Percentiles rank a stretch among this genome's conserved stretches.
Evolutionary conservation across 2,797 vertebrate genomes (phyloP).

Genomic region (Aulostomus chinensis): DNA sequence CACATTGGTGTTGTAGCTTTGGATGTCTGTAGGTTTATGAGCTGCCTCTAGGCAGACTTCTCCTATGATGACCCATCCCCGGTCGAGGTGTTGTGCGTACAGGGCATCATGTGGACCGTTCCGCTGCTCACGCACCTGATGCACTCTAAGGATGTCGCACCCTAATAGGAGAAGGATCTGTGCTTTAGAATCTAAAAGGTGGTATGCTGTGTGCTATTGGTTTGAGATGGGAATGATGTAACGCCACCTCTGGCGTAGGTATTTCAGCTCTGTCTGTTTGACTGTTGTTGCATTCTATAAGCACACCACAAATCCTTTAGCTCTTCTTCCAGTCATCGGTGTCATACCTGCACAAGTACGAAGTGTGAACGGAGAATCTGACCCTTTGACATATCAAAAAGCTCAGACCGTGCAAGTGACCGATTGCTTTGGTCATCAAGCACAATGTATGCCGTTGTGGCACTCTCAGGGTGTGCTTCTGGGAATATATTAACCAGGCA

Average conservation of each 20-base stretch:
- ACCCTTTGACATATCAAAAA: not conserved
- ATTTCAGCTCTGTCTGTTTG: not conserved
- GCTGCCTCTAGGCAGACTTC: no score
- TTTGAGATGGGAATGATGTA: not conserved
- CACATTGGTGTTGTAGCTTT: no score
- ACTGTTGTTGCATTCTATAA: not conserved
- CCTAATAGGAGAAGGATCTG: slow-evolving; percentile 1
- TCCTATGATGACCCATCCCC: no score
- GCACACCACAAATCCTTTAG: not conserved
- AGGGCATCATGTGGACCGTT: not conserved
- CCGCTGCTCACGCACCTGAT: not conserved
- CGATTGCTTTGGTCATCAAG: not conserved
- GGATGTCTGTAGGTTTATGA: no score
- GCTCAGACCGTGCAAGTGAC: not conserved
- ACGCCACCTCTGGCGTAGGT: not conserved
- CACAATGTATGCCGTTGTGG: no score
- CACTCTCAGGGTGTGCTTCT: not conserved
- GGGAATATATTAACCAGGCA: not conserved
- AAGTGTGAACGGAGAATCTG: not conserved
- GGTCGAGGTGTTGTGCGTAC: no score
- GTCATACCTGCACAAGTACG: not conserved
- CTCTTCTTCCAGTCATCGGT: not conserved
- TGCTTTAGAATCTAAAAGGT: not conserved
- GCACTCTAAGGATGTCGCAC: not conserved
- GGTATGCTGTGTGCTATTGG: not conserved